Base-by-base conservation (phyloP, 2,797 vertebrate genomes). In the Alauda arvensis region DNA sequence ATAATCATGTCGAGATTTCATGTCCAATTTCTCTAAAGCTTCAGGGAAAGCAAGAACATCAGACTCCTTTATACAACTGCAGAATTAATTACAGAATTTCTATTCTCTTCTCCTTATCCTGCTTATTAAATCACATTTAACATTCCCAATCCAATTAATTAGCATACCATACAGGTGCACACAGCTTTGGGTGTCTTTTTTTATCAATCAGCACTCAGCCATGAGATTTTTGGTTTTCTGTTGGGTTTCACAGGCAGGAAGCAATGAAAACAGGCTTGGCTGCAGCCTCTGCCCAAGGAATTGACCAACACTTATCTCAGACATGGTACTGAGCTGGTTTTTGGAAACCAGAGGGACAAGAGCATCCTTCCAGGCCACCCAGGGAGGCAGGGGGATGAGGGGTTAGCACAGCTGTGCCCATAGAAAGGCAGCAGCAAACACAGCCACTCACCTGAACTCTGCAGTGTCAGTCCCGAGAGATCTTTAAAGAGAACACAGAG, bases 381-480 rank as follows among this genome's bases (percentile, higher is more conserved):
- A 26, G 51, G 2, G 8, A n/a, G 8, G 21, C 33, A 24, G 10
- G 8, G 52, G 31, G 12, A 8, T 3, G 21, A 37, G 37, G 40
- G 40, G 40, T 40, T 14, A 37, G 23, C 12, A 37, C 70, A 18
- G 37, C 46, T 31, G 7, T 6, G 19, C 31, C 31, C 53, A 4
- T 0, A 57, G 34, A 42, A 79, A 49, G 1, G 8, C 66, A 65
- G 29, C 11, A 83, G 62, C 16, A 83, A 92, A 69, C 70, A 88
- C 23, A 51, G 76, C 63, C 67, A 95, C 97, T 96, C 96, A 99
- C 97, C 98, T 89, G 98, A 98, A 95, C 96, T 98, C 78, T 98
- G 98, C 87, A 99, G 95, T 12, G 98, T 99, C 95, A 99, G 96
- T 93, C 98, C 98, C 53, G 98, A 99, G 89, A 99, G 96, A 95